Evolutionary conservation across 2,888 invertebrate genomes (phyloP).

Genomic region (Pseudococcus viburni): DNA sequence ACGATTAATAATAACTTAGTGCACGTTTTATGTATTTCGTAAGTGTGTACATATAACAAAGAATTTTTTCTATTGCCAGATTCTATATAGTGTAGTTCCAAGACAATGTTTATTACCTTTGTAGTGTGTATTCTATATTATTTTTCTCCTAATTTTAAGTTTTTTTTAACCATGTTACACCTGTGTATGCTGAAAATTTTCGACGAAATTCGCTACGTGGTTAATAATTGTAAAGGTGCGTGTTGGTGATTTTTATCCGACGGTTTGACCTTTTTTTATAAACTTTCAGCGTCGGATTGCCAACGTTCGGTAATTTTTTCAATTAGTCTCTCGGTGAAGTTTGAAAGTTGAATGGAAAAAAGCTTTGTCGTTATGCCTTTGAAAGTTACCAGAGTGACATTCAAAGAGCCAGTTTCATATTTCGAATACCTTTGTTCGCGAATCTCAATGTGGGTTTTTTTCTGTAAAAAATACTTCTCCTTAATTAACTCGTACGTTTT

Average conservation of each 20-base stretch:
- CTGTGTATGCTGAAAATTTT: not conserved
- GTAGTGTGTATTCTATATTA: conserved; percentile 29
- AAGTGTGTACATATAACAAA: conserved; percentile 57
- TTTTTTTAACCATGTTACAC: not conserved
- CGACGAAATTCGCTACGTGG: not conserved
- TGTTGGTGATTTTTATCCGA: not conserved
- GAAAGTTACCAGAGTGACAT: not conserved
- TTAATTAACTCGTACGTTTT: not conserved
- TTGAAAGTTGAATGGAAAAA: not conserved
- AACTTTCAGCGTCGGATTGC: no score
- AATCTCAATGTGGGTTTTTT: not conserved
- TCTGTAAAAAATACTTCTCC: not conserved
- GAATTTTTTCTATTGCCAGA: conserved; percentile 44
- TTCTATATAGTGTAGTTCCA: conserved; percentile 46
- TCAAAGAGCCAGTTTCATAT: conserved; percentile 1
- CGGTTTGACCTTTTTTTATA: not conserved
- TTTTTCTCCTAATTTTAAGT: conserved; percentile 12
- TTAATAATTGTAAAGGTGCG: conserved; percentile 45
- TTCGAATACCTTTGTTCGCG: not conserved
- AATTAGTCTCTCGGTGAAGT: conserved; percentile 4
- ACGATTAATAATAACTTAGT: conserved; percentile 54
- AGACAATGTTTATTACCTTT: conserved; percentile 51
- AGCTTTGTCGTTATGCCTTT: conserved; percentile 24
- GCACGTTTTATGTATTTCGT: conserved; percentile 55
- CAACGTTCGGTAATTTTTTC: conserved; percentile 2